Evolutionary conservation across 2,113 vertebrate genomes (phyloP).

Genomic region (Dromaius novaehollandiae): DNA sequence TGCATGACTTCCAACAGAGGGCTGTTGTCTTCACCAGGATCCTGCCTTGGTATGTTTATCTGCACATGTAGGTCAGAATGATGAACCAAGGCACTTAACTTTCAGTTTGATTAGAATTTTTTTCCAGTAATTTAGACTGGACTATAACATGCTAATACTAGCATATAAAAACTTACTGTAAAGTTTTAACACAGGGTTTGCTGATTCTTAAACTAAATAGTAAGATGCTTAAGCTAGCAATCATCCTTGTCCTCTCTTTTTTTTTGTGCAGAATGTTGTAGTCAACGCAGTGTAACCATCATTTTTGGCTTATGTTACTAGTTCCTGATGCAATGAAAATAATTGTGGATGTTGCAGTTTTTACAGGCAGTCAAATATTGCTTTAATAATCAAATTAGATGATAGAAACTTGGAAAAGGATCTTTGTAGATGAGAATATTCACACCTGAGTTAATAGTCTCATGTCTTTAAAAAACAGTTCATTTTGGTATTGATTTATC

Average conservation of each 20-base stretch:
- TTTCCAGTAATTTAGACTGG: neutral
- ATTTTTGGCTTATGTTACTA: neutral
- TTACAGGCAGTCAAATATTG: neutral
- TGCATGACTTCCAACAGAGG: neutral
- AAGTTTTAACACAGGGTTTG: neutral
- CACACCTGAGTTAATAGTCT: neutral
- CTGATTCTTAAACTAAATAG: neutral
- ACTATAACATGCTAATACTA: no score
- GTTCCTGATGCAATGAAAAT: neutral
- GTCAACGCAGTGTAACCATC: no score
- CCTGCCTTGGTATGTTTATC: neutral
- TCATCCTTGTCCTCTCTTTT: no score
- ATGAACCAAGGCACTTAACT: neutral
- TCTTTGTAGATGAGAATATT: neutral
- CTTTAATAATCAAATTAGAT: neutral
- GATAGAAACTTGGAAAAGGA: neutral
- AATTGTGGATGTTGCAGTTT: neutral
- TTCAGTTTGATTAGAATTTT: neutral
- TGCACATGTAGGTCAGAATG: neutral
- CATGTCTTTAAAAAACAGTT: neutral
- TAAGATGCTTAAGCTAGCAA: neutral
- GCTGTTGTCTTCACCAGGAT: neutral
- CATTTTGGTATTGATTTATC: neutral
- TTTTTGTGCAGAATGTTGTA: fast-evolving
- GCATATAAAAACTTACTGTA: fast-evolving